Conservation (phyloP, 2,113 vertebrate genomes). For the Phyllopteryx taeniolatus region DNA sequence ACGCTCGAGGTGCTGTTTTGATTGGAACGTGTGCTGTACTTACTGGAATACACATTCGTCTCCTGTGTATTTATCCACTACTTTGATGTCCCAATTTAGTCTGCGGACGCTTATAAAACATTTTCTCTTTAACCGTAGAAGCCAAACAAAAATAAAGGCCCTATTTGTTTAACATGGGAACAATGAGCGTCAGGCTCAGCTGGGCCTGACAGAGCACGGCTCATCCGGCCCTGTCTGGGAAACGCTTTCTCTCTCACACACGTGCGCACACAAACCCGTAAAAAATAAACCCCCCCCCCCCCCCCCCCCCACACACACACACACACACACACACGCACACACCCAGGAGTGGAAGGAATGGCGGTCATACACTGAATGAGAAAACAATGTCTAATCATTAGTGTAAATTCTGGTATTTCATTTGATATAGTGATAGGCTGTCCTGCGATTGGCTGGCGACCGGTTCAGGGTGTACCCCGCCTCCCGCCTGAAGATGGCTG, state of each 20-base stretch:
- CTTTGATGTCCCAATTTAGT: constrained; percentile 72
- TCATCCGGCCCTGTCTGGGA: constrained; percentile 68
- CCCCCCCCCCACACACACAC: not conserved
- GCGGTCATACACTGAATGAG: constrained; percentile 41
- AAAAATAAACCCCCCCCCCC: constrained; percentile 39
- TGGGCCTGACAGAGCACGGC: constrained; percentile 51
- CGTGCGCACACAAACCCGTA: constrained; percentile 16
- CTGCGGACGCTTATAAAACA: constrained; percentile 43
- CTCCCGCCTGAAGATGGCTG: no score
- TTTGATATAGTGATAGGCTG: not conserved
- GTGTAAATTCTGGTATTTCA: constrained; percentile 18
- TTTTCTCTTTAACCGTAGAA: constrained; percentile 55
- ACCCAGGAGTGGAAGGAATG: constrained; percentile 39
- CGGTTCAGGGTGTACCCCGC: no score
- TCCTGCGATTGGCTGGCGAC: no score
- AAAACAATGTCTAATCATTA: constrained; percentile 23
- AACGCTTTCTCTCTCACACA: constrained; percentile 39
- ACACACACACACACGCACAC: not conserved
- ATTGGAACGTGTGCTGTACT: not conserved
- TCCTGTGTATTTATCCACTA: constrained; percentile 50
- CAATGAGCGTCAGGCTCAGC: constrained; percentile 70
- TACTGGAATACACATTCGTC: constrained; percentile 15
- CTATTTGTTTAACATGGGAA: constrained; percentile 73
- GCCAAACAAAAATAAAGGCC: constrained; percentile 58
- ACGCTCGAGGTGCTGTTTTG: no score